Evolutionary conservation across 2,888 invertebrate species (phyloP), one percentile per base, ranked within the genome.

Genomic region (Brassicogethes aeneus): DNA sequence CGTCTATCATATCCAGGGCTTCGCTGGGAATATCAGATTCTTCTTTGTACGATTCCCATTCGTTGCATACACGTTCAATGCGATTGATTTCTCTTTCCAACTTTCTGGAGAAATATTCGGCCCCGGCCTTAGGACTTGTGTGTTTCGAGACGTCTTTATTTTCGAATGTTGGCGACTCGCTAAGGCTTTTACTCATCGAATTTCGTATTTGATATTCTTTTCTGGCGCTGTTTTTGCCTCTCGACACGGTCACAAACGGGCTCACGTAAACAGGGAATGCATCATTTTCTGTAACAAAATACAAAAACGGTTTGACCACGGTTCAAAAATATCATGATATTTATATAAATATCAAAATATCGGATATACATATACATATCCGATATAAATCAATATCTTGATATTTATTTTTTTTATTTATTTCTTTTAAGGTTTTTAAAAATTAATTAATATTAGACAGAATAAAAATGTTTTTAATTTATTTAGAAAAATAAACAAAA

Each of bases 181-280:
- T 13, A 12, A 12, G 8, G 14, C 8, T 3, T 8, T 5, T 13
- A 5, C 7, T 23, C 8, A 12, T 7, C 1, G 55, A 57, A 8
- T 45, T 51, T 39, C 71, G 67, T 1, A 47, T 40, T 15, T 54
- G 45, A 43, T 52, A 73, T 52, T 81, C 80, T 35, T 67, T 72
- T 17, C 77, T 65, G 1, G 75, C 75, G 49, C 73, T 77, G 1
- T 64, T 68, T 50, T 80, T 81, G 0, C 80, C 80, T 15, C 79
- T 62, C 1, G 76, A 76, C 39, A 73, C 54, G 1, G 77, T 78
- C 1, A 81, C 72, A 57, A 71, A 76, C 0, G 79, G 79, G 45
- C 76, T 76, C 0, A 72, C 63, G 39, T 66, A 70, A 3, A 62
- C 68, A 68, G 72, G 48, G 67, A 70, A 51, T 68, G 23, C 5